A percentile compares a stretch with the other conserved stretches of the same genome.
These are phyloP conservation scores for Alfaro cultratus DNA, from an alignment of 2,797 vertebrate genomes.

Conservation along the genomic window DNA sequence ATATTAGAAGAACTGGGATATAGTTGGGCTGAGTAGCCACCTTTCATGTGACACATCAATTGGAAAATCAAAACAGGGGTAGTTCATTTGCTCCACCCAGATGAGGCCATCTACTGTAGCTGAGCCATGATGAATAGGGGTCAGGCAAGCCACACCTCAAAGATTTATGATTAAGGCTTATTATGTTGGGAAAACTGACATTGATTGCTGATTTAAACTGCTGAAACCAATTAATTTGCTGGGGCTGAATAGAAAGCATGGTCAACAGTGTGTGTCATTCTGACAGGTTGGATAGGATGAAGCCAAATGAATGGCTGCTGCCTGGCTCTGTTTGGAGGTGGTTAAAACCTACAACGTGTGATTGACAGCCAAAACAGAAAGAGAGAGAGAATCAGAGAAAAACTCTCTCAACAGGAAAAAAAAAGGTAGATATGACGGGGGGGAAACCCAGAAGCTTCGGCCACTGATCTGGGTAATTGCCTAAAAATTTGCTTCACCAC, in stretches of 20 bases:
- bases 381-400: slow-evolving; percentile 15
- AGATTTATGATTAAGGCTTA: slow-evolving; percentile 86
- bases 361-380: slow-evolving; percentile 79
- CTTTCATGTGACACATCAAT: slow-evolving; percentile 91
- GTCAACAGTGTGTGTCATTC: slow-evolving; percentile 83
- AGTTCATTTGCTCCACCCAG: slow-evolving; percentile 92
- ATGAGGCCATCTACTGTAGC: slow-evolving; percentile 83
- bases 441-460: slow-evolving; percentile 51
- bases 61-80: slow-evolving; percentile 94
- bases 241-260: slow-evolving; percentile 81
- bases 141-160: slow-evolving; percentile 80
- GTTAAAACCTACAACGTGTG: slow-evolving; percentile 78
- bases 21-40: slow-evolving; percentile 47
- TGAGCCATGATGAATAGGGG: slow-evolving; percentile 76
- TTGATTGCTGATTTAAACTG: slow-evolving; percentile 85
- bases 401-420: slow-evolving; percentile 40
- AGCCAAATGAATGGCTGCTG: slow-evolving; percentile 73
- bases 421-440: slow-evolving; percentile 57
- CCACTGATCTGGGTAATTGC: slow-evolving; percentile 83
- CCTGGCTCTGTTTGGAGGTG: slow-evolving; percentile 76
- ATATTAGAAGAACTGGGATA: slow-evolving; percentile 42
- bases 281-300: slow-evolving; percentile 80
- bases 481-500: slow-evolving; percentile 74
- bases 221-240: slow-evolving; percentile 82
- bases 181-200: slow-evolving; percentile 85